Percentiles rank a stretch among this genome's conserved stretches.
Conservation (phyloP, 2,797 vertebrate species). For the Chromobotia macracanthus region DNA sequence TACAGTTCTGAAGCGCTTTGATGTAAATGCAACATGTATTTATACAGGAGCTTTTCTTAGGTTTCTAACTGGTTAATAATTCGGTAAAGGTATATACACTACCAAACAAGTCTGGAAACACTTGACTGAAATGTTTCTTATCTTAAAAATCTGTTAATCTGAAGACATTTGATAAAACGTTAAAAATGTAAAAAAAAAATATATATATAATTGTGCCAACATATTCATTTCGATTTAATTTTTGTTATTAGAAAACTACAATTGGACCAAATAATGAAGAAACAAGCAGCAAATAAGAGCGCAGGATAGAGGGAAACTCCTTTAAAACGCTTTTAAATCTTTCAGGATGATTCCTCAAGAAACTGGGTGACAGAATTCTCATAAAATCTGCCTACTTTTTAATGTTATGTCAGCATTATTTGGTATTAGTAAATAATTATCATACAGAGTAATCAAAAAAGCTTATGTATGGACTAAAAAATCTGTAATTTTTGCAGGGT, state of each 20-base stretch:
- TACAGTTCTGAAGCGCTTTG: constrained; percentile 83
- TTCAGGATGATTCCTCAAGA: too few relatives aligned
- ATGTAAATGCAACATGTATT: constrained; percentile 72
- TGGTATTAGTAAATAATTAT: not conserved
- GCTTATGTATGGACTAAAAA: not conserved
- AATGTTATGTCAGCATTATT: not conserved
- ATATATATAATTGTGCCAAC: too few relatives aligned
- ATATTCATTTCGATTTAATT: too few relatives aligned
- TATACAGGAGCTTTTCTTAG: not conserved
- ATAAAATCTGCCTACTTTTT: not conserved
- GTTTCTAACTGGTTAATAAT: not conserved
- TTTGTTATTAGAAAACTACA: too few relatives aligned
- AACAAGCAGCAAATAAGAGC: constrained; percentile 78
- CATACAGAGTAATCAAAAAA: constrained; percentile 51
- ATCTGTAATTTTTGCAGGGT: constrained; percentile 83
- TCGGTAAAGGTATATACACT: not conserved
- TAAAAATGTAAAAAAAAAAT: too few relatives aligned
- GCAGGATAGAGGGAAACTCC: too few relatives aligned
- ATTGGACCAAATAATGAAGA: too few relatives aligned
- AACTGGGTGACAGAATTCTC: not conserved
- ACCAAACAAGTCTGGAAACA: too few relatives aligned
- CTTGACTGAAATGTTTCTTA: too few relatives aligned
- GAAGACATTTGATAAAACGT: too few relatives aligned
- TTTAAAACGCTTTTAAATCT: too few relatives aligned
- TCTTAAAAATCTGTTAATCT: too few relatives aligned